Percentiles rank a stretch among this genome's conserved stretches.
Evolutionary conservation across 2,113 vertebrate species (phyloP).

Genomic region (Chamaea fasciata): DNA sequence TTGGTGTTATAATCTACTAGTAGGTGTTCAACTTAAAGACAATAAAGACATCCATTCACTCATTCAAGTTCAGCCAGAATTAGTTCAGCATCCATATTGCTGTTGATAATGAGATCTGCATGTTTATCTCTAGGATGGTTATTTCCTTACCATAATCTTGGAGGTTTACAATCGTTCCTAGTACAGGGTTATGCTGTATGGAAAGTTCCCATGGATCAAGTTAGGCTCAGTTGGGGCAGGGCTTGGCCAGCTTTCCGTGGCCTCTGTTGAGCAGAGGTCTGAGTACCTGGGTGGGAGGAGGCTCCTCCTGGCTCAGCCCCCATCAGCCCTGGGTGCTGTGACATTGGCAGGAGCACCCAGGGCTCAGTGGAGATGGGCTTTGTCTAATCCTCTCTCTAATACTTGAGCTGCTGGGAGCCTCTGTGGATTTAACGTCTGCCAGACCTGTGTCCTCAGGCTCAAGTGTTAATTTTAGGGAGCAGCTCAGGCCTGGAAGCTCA

Average conservation of each 20-base stretch:
- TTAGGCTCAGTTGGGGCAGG: not conserved
- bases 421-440: not conserved
- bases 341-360: not conserved
- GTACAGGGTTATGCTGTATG: not conserved
- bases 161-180: not conserved
- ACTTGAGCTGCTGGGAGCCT: not conserved
- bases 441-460: not conserved
- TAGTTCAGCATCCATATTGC: not conserved
- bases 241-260: not conserved
- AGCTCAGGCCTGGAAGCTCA: not conserved
- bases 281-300: fast-evolving
- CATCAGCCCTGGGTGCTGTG: not conserved
- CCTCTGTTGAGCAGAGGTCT: not conserved
- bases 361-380: not conserved
- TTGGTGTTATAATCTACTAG: not conserved
- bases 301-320: not conserved
- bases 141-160: not conserved
- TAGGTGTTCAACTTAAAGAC: not conserved
- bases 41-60: not conserved
- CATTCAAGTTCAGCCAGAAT: not conserved
- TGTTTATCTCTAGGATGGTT: not conserved
- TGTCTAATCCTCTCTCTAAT: not conserved
- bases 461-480: not conserved
- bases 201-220: not conserved
- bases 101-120: not conserved